Evolutionary conservation across 2,888 invertebrate species (phyloP).

Genomic region (Apodemia hepburni): DNA sequence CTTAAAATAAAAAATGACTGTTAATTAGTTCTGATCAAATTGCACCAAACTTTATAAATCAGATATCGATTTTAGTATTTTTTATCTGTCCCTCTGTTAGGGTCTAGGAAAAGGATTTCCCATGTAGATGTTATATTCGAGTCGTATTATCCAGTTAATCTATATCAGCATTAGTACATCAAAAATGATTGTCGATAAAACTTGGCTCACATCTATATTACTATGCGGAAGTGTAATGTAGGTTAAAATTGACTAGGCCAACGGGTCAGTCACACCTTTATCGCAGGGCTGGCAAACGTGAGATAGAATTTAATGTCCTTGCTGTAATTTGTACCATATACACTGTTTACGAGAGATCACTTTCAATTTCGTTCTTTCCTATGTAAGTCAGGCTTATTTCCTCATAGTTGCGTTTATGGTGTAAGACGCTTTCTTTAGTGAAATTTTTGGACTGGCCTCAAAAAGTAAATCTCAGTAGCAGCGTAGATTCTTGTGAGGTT

Average conservation of each 20-base stretch:
- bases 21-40: too few species aligned
- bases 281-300: background rate
- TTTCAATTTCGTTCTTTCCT: background rate
- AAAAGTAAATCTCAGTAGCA: too few species aligned
- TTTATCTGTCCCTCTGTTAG: background rate
- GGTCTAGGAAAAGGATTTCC: background rate
- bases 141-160: background rate
- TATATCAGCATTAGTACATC: too few species aligned
- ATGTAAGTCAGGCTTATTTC: slow-evolving; percentile 4
- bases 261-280: slow-evolving; percentile 9
- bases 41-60: too few species aligned
- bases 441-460: too few species aligned
- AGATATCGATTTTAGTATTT: too few species aligned
- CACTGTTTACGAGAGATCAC: background rate
- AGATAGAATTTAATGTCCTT: slow-evolving; percentile 1
- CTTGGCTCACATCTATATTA: slow-evolving; percentile 4
- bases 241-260: slow-evolving; percentile 6
- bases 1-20: too few species aligned
- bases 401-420: background rate
- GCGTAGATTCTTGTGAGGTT: too few species aligned
- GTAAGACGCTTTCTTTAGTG: background rate
- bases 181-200: background rate
- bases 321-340: background rate
- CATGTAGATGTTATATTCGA: background rate
- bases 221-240: slow-evolving; percentile 3